Evolutionary conservation across 2,888 invertebrate genomes (phyloP), one percentile per base, ranked within the genome.

Genomic region (Andrena bucephala): DNA sequence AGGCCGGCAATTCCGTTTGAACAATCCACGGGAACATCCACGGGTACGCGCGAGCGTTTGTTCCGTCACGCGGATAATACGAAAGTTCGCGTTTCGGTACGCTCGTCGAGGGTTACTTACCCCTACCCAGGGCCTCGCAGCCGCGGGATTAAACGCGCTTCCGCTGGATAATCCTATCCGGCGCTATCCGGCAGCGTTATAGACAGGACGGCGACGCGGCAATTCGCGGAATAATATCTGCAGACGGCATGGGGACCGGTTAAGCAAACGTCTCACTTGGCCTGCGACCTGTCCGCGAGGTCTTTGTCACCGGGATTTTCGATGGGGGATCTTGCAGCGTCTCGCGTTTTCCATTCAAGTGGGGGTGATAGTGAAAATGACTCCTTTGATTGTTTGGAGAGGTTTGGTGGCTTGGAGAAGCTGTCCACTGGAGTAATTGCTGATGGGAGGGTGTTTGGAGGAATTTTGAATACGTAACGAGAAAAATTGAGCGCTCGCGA

Each of bases 141-240:
- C 83, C 60, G 50, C 63, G 60, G 77, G 80, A 87, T 86, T 85
- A 85, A 85, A 85, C 80, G 72, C 36, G 81, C 65, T 50, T 60
- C 48, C 77, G 57, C 60, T 63, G 77, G 70, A 85, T 87, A 80
- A 86, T 87, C 77, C 80, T 75, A 77, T 63, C 65, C 67, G 10
- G 20, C 10, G 62, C 60, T 48, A 68, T 48, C 33, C 57, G 8
- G 10, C 8, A 31, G n/a, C 20, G 13, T 73, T 69, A 62, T 57
- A 73, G 62, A 36, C 24, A 57, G 69, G 20, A 31, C 33, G 54
- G n/a, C 54, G 4, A 42, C 52, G 62, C 16, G 60, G 52, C 36
- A 57, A 54, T 36, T 54, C 50, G 48, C 27, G 70, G 70, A 77
- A 63, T 66, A 65, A 66, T 70, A 73, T 77, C 73, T 82, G 76